phyloP scores from a whole-genome alignment of 35 echinoderm and acorn worm species.

The Ophioderma brevispina region DNA sequence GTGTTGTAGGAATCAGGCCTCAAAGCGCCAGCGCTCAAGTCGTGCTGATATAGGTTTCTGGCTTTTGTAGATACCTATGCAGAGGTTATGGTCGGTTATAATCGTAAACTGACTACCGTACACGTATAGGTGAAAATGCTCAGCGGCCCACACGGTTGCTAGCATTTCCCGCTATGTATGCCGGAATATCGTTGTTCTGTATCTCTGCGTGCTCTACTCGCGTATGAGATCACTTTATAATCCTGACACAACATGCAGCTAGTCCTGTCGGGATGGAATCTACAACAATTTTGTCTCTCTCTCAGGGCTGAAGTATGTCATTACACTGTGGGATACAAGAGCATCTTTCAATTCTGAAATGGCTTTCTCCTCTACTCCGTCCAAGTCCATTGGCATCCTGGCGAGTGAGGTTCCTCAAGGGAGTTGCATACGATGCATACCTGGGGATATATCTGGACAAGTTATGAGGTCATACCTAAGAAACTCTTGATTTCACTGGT shows the following conservation, averaged over 20 bases:
- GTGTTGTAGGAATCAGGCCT: slow-evolving; percentile 11
- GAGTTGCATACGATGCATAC: slow-evolving; percentile 28
- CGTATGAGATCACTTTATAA: slow-evolving; percentile 36
- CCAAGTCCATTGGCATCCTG: slow-evolving; percentile 56
- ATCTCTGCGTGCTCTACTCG: slow-evolving; percentile 41
- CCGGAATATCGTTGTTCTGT: slow-evolving; percentile 51
- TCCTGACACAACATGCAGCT: slow-evolving; percentile 61
- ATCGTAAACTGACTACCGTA: slow-evolving; percentile 31
- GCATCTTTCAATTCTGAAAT: slow-evolving; percentile 33
- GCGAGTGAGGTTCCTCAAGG: slow-evolving; percentile 38
- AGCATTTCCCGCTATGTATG: slow-evolving; percentile 62
- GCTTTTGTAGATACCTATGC: slow-evolving; percentile 55
- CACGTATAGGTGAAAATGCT: slow-evolving; percentile 63
- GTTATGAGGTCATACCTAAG: not conserved
- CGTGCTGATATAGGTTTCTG: slow-evolving; percentile 14
- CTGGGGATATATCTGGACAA: slow-evolving; percentile 57
- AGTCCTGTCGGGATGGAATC: slow-evolving; percentile 68
- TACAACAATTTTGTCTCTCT: slow-evolving; percentile 57
- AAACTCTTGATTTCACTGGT: not conserved
- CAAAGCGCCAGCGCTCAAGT: slow-evolving; percentile 49
- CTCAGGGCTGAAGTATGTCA: slow-evolving; percentile 52
- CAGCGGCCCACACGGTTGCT: slow-evolving; percentile 16
- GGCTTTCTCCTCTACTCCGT: not conserved
- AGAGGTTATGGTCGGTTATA: slow-evolving; percentile 60
- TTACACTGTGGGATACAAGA: slow-evolving; percentile 38